Evolutionary conservation across 2,888 invertebrate genomes (phyloP).

Genomic region (Diaperis boleti): DNA sequence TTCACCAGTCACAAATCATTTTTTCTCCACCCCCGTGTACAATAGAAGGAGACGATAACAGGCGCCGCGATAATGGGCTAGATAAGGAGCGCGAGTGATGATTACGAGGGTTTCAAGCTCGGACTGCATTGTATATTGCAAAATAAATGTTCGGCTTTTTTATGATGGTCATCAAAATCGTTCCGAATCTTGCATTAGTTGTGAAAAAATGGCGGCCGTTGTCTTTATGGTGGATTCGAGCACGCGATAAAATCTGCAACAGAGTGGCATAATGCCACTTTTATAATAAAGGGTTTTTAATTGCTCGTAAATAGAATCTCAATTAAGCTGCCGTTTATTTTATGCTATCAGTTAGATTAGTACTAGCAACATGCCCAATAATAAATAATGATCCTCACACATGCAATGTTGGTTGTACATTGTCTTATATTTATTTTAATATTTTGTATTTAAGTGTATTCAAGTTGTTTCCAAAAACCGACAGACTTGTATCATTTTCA

Average conservation of each 20-base stretch:
- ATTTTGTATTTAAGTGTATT: no score
- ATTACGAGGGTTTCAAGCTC: conserved; percentile 49
- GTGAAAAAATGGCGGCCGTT: conserved; percentile 38
- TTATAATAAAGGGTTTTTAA: no score
- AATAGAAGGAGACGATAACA: conserved; percentile 47
- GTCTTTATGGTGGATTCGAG: conserved; percentile 35
- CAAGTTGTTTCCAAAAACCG: no score
- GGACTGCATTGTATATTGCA: conserved; percentile 54
- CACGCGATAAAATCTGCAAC: conserved; percentile 39
- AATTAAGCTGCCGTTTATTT: no score
- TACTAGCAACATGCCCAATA: no score
- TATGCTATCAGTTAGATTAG: no score
- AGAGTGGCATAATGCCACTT: no score
- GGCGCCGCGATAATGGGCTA: conserved; percentile 44
- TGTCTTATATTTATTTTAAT: no score
- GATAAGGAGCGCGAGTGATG: conserved; percentile 50
- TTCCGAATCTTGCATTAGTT: conserved; percentile 35
- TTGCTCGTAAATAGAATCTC: no score
- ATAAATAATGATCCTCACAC: no score
- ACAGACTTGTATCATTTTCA: no score
- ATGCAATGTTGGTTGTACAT: no score
- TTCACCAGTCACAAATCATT: conserved; percentile 57
- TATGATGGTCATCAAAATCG: conserved; percentile 50
- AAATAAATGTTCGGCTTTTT: conserved; percentile 56
- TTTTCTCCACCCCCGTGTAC: conserved; percentile 46